Conservation (phyloP, 2,797 vertebrate genomes). For the Spheniscus humboldti region DNA sequence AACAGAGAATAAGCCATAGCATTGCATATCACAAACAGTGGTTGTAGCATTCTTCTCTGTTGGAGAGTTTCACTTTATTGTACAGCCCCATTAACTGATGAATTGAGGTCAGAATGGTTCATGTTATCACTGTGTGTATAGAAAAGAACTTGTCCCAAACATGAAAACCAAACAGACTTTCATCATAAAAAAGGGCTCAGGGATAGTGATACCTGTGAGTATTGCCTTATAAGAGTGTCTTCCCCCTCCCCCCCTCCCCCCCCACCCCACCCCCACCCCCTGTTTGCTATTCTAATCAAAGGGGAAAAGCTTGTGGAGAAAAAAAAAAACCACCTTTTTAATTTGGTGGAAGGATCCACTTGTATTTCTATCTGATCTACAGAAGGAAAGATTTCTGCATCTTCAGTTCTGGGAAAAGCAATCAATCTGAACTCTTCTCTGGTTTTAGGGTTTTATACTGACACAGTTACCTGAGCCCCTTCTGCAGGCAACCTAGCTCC, state of each 20-base stretch:
- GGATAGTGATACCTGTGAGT: background rate
- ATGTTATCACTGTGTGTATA: background rate
- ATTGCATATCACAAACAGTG: background rate
- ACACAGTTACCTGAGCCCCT: background rate
- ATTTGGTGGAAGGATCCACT: background rate
- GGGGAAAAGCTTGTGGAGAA: background rate
- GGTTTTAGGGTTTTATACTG: background rate
- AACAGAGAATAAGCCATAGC: conserved; percentile 18
- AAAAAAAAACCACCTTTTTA: background rate
- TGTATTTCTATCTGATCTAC: background rate
- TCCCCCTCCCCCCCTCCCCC: too few relatives aligned
- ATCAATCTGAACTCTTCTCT: background rate
- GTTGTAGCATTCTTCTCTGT: conserved; percentile 19
- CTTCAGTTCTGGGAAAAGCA: background rate
- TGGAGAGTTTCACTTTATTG: conserved; percentile 36
- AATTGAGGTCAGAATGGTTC: conserved; percentile 30
- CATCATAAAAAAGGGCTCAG: background rate
- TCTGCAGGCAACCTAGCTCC: background rate
- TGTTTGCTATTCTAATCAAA: background rate
- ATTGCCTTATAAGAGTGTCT: background rate
- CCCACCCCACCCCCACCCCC: too few relatives aligned
- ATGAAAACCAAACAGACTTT: background rate
- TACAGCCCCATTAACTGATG: conserved; percentile 34
- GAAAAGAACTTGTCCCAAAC: conserved; percentile 21
- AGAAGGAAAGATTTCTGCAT: background rate